These are phyloP conservation scores for Empis livida DNA, from an alignment of 2,888 invertebrate species.

Conservation along the genomic window DNA sequence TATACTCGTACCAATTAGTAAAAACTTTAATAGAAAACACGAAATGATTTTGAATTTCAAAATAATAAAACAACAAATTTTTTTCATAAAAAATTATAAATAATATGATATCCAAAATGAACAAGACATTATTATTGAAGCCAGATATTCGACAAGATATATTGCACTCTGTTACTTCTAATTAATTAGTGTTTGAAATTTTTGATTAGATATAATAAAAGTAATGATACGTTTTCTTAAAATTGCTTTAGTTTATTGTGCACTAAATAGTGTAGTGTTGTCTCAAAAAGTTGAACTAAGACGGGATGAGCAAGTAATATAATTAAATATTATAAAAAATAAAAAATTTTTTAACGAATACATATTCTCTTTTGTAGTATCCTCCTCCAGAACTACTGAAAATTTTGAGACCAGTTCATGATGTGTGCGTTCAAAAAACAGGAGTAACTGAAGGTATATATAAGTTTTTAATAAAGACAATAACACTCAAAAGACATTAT, in stretches of 20 bases:
- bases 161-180: too few relatives aligned
- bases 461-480: neutral
- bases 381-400: conserved; percentile 19
- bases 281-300: conserved; percentile 13
- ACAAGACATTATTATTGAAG: too few relatives aligned
- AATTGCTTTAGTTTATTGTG: conserved; percentile 3
- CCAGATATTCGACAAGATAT: too few relatives aligned
- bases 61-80: too few relatives aligned
- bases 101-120: too few relatives aligned
- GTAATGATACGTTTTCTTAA: conserved; percentile 3
- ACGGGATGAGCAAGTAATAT: conserved; percentile 14
- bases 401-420: conserved; percentile 16
- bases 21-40: too few relatives aligned
- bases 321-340: neutral
- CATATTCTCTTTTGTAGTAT: conserved; percentile 14
- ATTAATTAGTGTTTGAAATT: too few relatives aligned
- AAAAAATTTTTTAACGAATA: neutral
- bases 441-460: conserved; percentile 17
- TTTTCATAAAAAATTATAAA: too few relatives aligned
- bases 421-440: conserved; percentile 20
- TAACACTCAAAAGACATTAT: neutral
- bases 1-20: too few relatives aligned
- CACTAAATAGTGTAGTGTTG: neutral
- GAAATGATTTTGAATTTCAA: too few relatives aligned
- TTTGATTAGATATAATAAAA: neutral